A percentile compares a stretch with the other conserved stretches of the same genome.
Conservation (phyloP, 2,888 invertebrate species). For the Priocnemis perturbator region DNA sequence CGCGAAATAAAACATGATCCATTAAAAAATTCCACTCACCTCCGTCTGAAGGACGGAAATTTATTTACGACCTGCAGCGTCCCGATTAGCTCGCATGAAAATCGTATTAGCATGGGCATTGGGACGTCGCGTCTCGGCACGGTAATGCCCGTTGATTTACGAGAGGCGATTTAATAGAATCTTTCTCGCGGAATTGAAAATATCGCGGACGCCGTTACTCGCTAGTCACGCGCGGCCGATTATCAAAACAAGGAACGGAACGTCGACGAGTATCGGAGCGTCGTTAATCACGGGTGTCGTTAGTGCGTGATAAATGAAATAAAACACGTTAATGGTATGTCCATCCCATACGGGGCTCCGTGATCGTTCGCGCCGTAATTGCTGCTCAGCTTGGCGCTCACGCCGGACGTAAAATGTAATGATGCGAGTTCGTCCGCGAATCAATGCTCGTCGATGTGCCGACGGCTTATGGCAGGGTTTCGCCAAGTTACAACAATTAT, state of each 20-base stretch:
- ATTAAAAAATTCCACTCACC: too few species aligned
- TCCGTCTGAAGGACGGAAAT: too few species aligned
- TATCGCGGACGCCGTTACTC: too few species aligned
- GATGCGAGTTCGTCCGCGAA: constrained; percentile 12
- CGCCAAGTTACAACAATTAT: too few species aligned
- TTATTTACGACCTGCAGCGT: too few species aligned
- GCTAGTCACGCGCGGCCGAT: too few species aligned
- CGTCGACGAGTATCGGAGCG: background rate
- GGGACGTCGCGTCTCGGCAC: background rate
- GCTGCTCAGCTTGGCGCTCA: constrained; percentile 3
- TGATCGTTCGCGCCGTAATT: constrained; percentile 21
- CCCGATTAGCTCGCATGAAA: constrained; percentile 9
- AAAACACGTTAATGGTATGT: constrained; percentile 30
- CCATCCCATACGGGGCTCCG: constrained; percentile 16
- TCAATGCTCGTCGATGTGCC: background rate
- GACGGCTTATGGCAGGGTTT: too few species aligned
- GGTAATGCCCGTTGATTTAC: background rate
- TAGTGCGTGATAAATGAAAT: constrained; percentile 39
- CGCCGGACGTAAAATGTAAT: constrained; percentile 19
- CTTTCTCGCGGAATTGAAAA: too few species aligned
- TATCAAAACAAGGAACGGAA: too few species aligned
- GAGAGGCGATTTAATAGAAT: too few species aligned
- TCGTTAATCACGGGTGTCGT: constrained; percentile 38
- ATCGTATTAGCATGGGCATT: constrained; percentile 10
- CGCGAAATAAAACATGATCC: too few species aligned